Conservation (phyloP, 2,113 vertebrate species). For the Leucopternis melanops region DNA sequence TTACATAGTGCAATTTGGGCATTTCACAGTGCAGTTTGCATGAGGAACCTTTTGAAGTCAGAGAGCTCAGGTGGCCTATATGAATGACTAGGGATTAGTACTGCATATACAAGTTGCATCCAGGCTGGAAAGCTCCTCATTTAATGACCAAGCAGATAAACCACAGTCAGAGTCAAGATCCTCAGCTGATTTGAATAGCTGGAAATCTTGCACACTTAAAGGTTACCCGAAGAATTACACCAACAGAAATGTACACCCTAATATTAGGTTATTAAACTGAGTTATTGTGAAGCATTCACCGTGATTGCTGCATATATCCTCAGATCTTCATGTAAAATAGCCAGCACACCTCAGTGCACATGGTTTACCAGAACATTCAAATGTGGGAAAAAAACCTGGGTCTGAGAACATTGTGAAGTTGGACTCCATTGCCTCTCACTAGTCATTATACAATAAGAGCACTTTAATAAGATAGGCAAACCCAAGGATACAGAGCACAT, state of each 20-base stretch:
- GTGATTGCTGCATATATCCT: background rate
- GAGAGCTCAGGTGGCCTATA: background rate
- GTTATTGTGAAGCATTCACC: background rate
- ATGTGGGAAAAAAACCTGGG: background rate
- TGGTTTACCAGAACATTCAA: background rate
- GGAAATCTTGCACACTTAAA: background rate
- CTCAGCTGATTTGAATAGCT: background rate
- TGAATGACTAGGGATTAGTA: background rate
- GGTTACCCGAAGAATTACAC: background rate
- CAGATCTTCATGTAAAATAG: background rate
- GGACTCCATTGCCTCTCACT: background rate
- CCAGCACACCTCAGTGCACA: background rate
- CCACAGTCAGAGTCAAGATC: background rate
- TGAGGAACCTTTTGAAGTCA: slow-evolving; percentile 17
- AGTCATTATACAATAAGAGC: background rate
- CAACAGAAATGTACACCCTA: background rate
- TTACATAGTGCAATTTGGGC: slow-evolving; percentile 24
- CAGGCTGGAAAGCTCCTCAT: background rate
- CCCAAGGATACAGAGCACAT: background rate
- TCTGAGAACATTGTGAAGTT: background rate
- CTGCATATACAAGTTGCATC: background rate
- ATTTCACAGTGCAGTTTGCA: slow-evolving; percentile 1
- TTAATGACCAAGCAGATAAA: background rate
- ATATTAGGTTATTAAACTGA: background rate
- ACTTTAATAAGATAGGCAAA: background rate